These are phyloP conservation scores for Oostethus manadensis DNA, from an alignment of 2,113 vertebrate species.

Conservation along the genomic window DNA sequence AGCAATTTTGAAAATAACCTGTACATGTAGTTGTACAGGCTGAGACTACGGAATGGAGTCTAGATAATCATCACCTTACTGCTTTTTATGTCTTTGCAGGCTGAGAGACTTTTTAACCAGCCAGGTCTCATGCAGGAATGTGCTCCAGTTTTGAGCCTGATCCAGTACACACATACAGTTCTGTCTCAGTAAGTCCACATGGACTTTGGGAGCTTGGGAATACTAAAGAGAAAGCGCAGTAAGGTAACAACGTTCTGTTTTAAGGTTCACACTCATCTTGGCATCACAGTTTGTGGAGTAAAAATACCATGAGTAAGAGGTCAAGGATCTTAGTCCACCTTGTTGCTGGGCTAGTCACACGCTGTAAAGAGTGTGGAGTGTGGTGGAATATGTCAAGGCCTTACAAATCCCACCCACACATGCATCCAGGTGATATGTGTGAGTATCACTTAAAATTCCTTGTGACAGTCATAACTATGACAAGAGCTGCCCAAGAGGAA, in stretches of 20 bases:
- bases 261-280: slow-evolving; percentile 54
- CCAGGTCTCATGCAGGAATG: slow-evolving; percentile 52
- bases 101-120: slow-evolving; percentile 58
- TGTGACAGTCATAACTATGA: slow-evolving; percentile 28
- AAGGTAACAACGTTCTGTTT: slow-evolving; percentile 24
- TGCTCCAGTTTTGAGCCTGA: slow-evolving; percentile 39
- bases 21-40: too few species aligned
- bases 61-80: slow-evolving; percentile 52
- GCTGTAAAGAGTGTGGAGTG: slow-evolving; percentile 26
- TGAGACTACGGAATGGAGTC: not conserved
- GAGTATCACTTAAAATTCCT: slow-evolving; percentile 29
- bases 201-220: slow-evolving; percentile 20
- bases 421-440: slow-evolving; percentile 45
- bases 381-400: slow-evolving; percentile 45
- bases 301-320: slow-evolving; percentile 38
- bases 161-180: slow-evolving; percentile 20
- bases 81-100: slow-evolving; percentile 27
- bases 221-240: slow-evolving; percentile 27
- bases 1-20: too few species aligned
- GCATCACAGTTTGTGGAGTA: not conserved
- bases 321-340: slow-evolving; percentile 42
- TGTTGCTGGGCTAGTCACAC: slow-evolving; percentile 44
- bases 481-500: slow-evolving; percentile 7
- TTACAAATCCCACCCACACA: slow-evolving; percentile 24
- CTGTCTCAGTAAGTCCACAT: slow-evolving; percentile 33